Base-by-base conservation (phyloP, 2,888 invertebrate genomes). In the Physocephala rufipes region DNA sequence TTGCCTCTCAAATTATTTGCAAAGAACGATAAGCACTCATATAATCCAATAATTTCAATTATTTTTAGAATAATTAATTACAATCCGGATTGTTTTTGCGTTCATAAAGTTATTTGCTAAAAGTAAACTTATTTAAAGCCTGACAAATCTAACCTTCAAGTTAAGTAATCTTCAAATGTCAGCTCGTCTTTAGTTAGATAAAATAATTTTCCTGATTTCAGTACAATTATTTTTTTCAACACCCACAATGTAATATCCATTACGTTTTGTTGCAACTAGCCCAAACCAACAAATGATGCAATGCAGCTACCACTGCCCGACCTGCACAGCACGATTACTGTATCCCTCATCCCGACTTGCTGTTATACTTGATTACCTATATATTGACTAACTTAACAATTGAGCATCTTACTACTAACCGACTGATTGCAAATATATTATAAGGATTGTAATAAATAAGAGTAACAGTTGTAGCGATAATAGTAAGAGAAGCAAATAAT, bases 211-310 rank as follows among this genome's bases (percentile, higher is more conserved):
- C n/a, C n/a, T n/a, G n/a, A n/a, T n/a, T n/a, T n/a, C n/a, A n/a
- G n/a, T 45, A 62, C 62, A 62, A 21, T 62, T 45, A 24, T 16
- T 24, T 12, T 24, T 28, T 43, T 21, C 36, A 67, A n/a, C 55
- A 21, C 55, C 65, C 55, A 24, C 67, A 67, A 67, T 36, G 1
- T 30, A 16, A 55, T 43, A 43, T 21, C 13, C 36, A 53, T 21
- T 30, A 9, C 2, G 53, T 36, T 36, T 36, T 7, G 36, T 36
- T 36, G 36, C 16, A 15, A 24, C 7, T 47, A 1, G 58, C 21
- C 26, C 45, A 24, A 16, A 47, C 4, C 63, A 63, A 24, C 63
- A 63, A 63, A 26, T 63, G 63, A 63, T 47, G 55, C 53, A 55
- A 66, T 55, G n/a, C 66, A 43, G 58, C 16, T 58, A 28, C 58